Conservation (phyloP, 23 tunicate genomes). For the Clavelina lepadiformis region DNA sequence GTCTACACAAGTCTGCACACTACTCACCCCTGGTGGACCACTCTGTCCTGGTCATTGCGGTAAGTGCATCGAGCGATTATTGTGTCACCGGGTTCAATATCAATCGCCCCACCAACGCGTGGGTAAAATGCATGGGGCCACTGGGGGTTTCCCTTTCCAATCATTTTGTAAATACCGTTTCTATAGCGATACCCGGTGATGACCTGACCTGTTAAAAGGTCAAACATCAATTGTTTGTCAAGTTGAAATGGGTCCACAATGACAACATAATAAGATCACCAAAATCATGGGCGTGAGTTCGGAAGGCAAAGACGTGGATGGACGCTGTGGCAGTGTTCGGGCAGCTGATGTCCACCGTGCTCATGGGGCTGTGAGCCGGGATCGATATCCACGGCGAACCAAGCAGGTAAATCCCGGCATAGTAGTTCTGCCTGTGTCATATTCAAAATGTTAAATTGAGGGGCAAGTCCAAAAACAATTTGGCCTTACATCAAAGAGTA, state of each 20-base stretch:
- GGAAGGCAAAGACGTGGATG: conserved; percentile 78
- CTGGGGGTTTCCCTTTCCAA: conserved; percentile 98
- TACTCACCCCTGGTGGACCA: conserved; percentile 59
- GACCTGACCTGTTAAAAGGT: conserved; percentile 39
- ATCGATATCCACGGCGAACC: conserved; percentile 44
- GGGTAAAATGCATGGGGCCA: conserved; percentile 99
- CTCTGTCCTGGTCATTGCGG: conserved; percentile 25
- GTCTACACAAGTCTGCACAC: too few relatives aligned
- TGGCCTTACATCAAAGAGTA: too few relatives aligned
- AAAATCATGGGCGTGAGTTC: conserved; percentile 91
- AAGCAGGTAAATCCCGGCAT: conserved; percentile 71
- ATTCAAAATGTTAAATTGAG: not conserved
- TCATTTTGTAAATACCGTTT: conserved; percentile 53
- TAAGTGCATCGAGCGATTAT: conserved; percentile 68
- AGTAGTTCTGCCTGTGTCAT: conserved; percentile 54
- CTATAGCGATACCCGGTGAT: conserved; percentile 88
- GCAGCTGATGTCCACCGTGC: conserved; percentile 26
- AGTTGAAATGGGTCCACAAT: not conserved
- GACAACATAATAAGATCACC: conserved; percentile 33
- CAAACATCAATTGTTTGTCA: not conserved
- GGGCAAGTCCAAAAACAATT: too few relatives aligned
- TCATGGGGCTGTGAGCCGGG: conserved; percentile 31
- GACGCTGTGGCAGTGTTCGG: not conserved
- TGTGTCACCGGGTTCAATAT: conserved; percentile 45
- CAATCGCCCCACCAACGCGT: conserved; percentile 83